Base-by-base conservation (phyloP, 2,797 vertebrate genomes). In the Peromyscus eremicus region DNA sequence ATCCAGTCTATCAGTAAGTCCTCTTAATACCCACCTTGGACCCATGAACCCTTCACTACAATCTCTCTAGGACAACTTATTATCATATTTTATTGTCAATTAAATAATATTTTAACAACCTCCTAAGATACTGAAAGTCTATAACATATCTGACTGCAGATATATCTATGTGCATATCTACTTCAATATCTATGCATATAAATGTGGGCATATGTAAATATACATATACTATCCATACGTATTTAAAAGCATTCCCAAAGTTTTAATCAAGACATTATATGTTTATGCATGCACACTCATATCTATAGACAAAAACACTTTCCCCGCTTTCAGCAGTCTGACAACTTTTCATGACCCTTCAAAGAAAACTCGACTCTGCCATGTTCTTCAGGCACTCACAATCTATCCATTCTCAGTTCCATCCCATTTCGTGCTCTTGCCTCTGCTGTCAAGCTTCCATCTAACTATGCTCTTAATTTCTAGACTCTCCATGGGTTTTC, bases 1-100 rank as follows among this genome's bases (percentile, higher is more conserved):
- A 10, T 85, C 32, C 23, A 94, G 43, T 52, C 40, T 62, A 11
- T 79, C 75, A 89, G 6, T 49, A 70, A 52, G 76, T 93, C 49
- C 64, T 79, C 25, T 57, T 86, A 70, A 89, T 93, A 73, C 27
- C n/a, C 27, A 64, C 10, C 62, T 68, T 34, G 64, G 83, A 87
- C 19, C 23, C 64, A 55, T 40, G 27, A 27, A 95, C 57, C 60
- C 9, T 87, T 70, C 25, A 71, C 32, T 73, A 25, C n/a, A 43
- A 55, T n/a, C 21, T 88, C 32, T 37, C 25, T 49, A 46, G 60
- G 21, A 21, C 29, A 70, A 16, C 55, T 29, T 75, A 16, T 46
- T 57, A 87, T 25, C 3, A 13, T 76, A 66, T 89, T 92, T 92
- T 89, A 86, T 49, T 76, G 82, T 23, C 37, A 93, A 37, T 88